Evolutionary conservation across 2,797 vertebrate genomes (phyloP).

Genomic region (Rhabdomys pumilio): DNA sequence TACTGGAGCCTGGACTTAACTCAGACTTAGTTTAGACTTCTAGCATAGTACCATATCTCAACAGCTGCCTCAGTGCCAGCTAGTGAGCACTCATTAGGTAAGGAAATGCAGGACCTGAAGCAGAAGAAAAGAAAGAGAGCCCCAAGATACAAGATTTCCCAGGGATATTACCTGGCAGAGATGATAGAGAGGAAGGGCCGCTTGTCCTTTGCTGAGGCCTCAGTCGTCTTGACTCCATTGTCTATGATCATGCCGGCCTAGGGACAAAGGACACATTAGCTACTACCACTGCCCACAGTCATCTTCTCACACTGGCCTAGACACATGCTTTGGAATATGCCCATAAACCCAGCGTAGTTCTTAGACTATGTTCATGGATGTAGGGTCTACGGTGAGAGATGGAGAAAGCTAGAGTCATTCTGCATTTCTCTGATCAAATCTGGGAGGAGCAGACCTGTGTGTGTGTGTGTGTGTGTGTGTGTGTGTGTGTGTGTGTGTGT

Average conservation of each 20-base stretch:
- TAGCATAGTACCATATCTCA: accelerated
- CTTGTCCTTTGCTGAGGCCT: conserved; percentile 96
- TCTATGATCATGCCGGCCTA: conserved; percentile 99
- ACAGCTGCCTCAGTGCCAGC: not conserved
- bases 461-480: not conserved
- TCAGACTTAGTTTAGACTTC: not conserved
- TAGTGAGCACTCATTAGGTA: accelerated
- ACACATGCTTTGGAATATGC: accelerated
- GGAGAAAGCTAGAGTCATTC: not conserved
- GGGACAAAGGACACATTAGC: not conserved
- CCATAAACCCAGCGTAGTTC: not conserved
- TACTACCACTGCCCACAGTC: accelerated
- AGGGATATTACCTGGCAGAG: conserved; percentile 92
- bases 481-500: no score
- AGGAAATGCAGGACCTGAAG: accelerated
- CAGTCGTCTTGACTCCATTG: conserved; percentile 97
- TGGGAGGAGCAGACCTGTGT: not conserved
- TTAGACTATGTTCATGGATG: not conserved
- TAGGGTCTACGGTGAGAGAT: not conserved
- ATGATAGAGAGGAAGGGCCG: conserved; percentile 96
- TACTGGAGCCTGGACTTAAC: no score
- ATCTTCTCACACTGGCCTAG: not conserved
- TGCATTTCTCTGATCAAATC: not conserved
- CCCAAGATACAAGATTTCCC: not conserved
- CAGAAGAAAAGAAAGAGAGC: not conserved